Base-by-base conservation (phyloP, 2,797 vertebrate genomes). In the Argentina silus region DNA sequence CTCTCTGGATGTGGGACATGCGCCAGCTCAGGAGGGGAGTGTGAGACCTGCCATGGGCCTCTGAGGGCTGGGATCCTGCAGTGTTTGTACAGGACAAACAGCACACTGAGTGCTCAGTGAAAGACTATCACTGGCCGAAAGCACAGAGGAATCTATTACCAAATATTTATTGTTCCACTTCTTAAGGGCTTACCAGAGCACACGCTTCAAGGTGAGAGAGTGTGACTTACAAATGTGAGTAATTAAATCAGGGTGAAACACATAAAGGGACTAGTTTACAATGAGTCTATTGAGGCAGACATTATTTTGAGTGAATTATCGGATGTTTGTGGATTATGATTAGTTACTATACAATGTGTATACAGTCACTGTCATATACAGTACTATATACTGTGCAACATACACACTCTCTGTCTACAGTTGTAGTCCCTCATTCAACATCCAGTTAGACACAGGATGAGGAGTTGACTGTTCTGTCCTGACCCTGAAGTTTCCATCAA, bases 1-100 rank as follows among this genome's bases (percentile, higher is more conserved):
- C n/a, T n/a, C n/a, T n/a, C n/a, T n/a, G n/a, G n/a, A n/a, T n/a
- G n/a, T n/a, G n/a, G n/a, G n/a, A n/a, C n/a, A n/a, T n/a, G n/a
- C n/a, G n/a, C n/a, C n/a, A n/a, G n/a, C n/a, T n/a, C n/a, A n/a
- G n/a, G n/a, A n/a, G n/a, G n/a, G n/a, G n/a, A n/a, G n/a, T n/a
- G n/a, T n/a, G n/a, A n/a, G n/a, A n/a, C n/a, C n/a, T n/a, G n/a
- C 7, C 8, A 11, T 17, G 44, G 7, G 15, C 6, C 53, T 17
- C 14, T 9, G 50, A 72, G 23, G 59, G 64, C 50, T 71, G 17
- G n/a, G 68, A 60, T 45, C 53, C 15, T 64, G 74, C 67, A 74
- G 66, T 93, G 90, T 94, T 95, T 95, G 85, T 89, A 92, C 90
- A 89, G 86, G 85, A 87, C 91, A 94, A 91, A 94, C 83, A 92